Base-by-base conservation (phyloP, 2,888 invertebrate genomes). In the Scelioninae gen. 2 region DNA sequence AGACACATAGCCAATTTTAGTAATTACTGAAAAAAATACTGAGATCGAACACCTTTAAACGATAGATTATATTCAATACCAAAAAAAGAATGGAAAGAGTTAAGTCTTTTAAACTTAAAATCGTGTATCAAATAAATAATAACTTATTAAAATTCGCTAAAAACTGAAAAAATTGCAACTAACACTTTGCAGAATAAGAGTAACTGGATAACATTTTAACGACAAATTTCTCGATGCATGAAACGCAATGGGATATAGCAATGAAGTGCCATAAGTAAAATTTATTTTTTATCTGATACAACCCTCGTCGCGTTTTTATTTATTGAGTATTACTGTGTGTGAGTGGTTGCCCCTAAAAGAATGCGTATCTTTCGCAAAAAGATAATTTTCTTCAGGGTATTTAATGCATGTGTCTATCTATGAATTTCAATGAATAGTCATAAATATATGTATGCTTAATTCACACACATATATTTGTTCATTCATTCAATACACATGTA, bases 401-500 rank as follows among this genome's bases (percentile, higher is more conserved):
- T 37, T 13, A 9, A 37, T 39, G 33, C 16, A 10, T 25, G 41
- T 41, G 41, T 55, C 22, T 28, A 55, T 28, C 33, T 46, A 33
- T 15, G 15, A 45, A 46, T 7, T 16, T 11, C 37, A 65, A 55
- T 46, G 45, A 55, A 31, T 55, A 9, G 25, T 9, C n/a, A 55
- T 55, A 53, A 65, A 46, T 65, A 55, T 35, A 37, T 46, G 15
- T 52, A 53, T 55, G 55, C 22, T 16, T n/a, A 33, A 5, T 37
- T 37, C 25, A 19, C 37, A 52, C 55, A 55, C 41, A 64, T 64
- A 55, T 64, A 64, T 41, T 55, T 55, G 33, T 15, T 41, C 10
- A 15, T 43, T 57, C 43, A 57, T 57, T 57, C 43, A 15, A 18
- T n/a, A 11, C 16, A 18, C 25, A 6, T 25, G 25, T 25, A 4